A percentile compares a stretch with the other conserved stretches of the same genome.
Evolutionary conservation across 53 echinoderm and acorn worm species (phyloP).

Genomic region (Henricia sp.): DNA sequence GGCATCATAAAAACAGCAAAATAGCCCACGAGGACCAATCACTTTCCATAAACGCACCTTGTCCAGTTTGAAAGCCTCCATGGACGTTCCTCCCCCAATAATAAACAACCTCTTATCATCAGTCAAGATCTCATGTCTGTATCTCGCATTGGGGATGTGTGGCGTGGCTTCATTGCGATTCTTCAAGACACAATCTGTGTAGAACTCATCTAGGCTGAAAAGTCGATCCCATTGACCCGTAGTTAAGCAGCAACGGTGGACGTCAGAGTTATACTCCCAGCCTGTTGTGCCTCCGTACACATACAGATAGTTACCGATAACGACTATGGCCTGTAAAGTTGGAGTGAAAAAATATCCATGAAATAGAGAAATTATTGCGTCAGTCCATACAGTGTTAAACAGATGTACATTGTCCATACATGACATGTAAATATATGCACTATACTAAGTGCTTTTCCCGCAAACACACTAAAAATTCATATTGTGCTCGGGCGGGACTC

Average conservation of each 20-base stretch:
- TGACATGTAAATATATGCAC: too few relatives aligned
- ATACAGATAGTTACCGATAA: slow-evolving; percentile 64
- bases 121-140: slow-evolving; percentile 91
- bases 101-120: slow-evolving; percentile 78
- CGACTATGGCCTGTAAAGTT: slow-evolving; percentile 72
- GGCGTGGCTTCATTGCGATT: background rate
- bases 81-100: slow-evolving; percentile 89
- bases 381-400: too few relatives aligned
- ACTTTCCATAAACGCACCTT: slow-evolving; percentile 74
- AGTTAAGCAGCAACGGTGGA: slow-evolving; percentile 72
- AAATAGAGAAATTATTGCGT: too few relatives aligned
- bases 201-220: slow-evolving; percentile 65
- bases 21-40: too few relatives aligned
- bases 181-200: slow-evolving; percentile 5
- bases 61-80: slow-evolving; percentile 72
- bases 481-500: too few relatives aligned
- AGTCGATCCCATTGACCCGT: slow-evolving; percentile 79
- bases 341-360: too few relatives aligned
- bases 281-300: slow-evolving; percentile 94
- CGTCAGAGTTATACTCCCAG: slow-evolving; percentile 86
- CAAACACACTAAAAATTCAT: too few relatives aligned
- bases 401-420: too few relatives aligned
- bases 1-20: too few relatives aligned
- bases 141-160: slow-evolving; percentile 70
- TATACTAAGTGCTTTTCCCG: too few relatives aligned